Base-by-base conservation (phyloP, 2,113 vertebrate species). In the Rhea americana region DNA sequence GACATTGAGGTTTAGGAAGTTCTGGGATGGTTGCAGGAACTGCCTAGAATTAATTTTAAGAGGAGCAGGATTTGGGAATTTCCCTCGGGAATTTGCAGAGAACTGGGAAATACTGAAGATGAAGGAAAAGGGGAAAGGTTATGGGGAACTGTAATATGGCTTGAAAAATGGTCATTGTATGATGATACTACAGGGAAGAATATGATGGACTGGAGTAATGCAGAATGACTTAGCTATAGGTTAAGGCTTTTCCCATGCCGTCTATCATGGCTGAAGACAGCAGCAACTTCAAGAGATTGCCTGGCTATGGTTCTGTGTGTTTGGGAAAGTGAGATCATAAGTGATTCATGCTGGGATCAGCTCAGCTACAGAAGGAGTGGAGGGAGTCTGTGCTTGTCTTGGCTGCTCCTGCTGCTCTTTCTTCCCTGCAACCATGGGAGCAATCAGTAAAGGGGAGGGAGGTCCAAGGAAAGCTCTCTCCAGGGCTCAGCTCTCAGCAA, bases 341-440 rank as follows among this genome's bases (percentile, higher is more conserved):
- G n/a, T 35, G 59, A 56, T 15, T 56, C 55, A 56, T 30, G 55
- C 28, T 30, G 55, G 55, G 28, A 56, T 56, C 55, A 9, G 55
- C 17, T 56, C 55, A 56, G 55, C 28, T 30, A 17, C 55, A 56
- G 55, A 8, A 30, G 55, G 28, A 28, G 22, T 77, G 53, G 18
- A 67, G 47, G n/a, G 53, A 81, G 32, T 18, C 45, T 26, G 32
- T 75, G 30, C 41, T 70, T 71, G 28, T 67, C 41, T n/a, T 47
- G 18, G 3, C 47, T 53, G 56, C 5, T 51, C 4, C 1, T 47
- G 65, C 35, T 51, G 68, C 58, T 89, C 5, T 4, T 17, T 62
- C 6, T 63, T 21, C 19, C 7, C 20, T 19, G 25, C 0, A 0
- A 63, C 24, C 61, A 14, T 39, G 25, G 25, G 37, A 39, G 37